Base-by-base conservation (phyloP, 2,888 invertebrate species). In the Frankliniella intonsa region DNA sequence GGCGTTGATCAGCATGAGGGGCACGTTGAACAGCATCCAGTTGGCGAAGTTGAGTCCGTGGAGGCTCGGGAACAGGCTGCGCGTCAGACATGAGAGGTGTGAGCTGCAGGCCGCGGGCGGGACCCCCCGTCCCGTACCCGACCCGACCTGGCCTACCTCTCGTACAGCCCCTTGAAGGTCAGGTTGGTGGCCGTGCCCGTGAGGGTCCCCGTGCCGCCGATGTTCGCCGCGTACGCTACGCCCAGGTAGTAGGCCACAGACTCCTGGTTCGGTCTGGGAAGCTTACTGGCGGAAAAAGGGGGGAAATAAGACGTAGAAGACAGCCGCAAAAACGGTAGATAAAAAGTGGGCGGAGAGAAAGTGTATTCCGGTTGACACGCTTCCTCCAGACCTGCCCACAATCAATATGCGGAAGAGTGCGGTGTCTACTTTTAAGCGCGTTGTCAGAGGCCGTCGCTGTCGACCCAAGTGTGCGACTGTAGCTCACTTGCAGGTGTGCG, bases 21-120 rank as follows among this genome's bases (percentile, higher is more conserved):
- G 97, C 0, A 95, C 92, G 85, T 94, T 94, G 88, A 95, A 95
- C 85, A 94, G 91, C 93, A 97, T 94, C 93, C 96, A 97, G 85
- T 92, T 93, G 85, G 95, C 93, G 88, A 96, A 96, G 86, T 94
- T 94, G 83, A 95, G 88, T 85, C 94, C 89, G 82, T 92, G 88
- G 84, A 89, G 88, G 0, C 87, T 86, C 2, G 91, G 91, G 86
- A 93, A 94, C 3, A 90, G 88, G 79, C 92, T 91, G 86, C 82
- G n/a, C 80, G 25, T 2, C 3, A 38, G 5, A 38, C 2, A 38
- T 5, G 3, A 38, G 38, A 38, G 38, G 50, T 51, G 49, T 10
- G 62, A n/a, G 25, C 69, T 49, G 79, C 62, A 50, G 62, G 69
- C 25, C 0, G 14, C 55, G 7, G n/a, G 76, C 17, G 25, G 50